These are phyloP conservation scores for Hemiprocne comata DNA, from an alignment of 2,113 vertebrate genomes.

Conservation along the genomic window DNA sequence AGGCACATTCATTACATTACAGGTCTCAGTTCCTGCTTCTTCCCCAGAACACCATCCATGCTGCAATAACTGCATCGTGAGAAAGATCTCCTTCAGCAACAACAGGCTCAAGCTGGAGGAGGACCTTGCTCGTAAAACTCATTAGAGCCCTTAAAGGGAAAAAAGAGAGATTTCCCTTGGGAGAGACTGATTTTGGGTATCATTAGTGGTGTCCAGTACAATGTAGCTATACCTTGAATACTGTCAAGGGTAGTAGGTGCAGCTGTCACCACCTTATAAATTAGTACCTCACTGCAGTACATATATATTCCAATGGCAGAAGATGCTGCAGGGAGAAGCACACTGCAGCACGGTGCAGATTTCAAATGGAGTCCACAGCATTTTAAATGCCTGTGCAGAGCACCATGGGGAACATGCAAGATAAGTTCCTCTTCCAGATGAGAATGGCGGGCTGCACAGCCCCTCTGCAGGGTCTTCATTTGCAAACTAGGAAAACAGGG, in stretches of 20 bases:
- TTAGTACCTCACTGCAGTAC: neutral
- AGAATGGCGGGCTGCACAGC: neutral
- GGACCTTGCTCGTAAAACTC: neutral
- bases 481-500: neutral
- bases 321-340: neutral
- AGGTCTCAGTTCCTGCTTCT: neutral
- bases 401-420: fast-evolving
- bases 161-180: neutral
- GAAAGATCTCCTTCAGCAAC: neutral
- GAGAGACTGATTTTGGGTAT: neutral
- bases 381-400: neutral
- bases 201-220: neutral
- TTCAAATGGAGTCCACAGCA: neutral
- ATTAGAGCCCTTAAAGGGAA: neutral
- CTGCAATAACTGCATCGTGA: neutral
- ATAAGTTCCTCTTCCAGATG: neutral
- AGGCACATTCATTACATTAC: neutral
- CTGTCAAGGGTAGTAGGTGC: neutral
- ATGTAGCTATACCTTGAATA: neutral
- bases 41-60: neutral
- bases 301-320: neutral
- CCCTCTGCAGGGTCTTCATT: neutral
- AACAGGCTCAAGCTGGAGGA: fast-evolving
- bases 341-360: neutral
- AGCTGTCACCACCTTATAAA: neutral